Evolutionary conservation across 2,888 invertebrate species (phyloP), one percentile per base, ranked within the genome.

Genomic region (Eucriotettix oculatus): DNA sequence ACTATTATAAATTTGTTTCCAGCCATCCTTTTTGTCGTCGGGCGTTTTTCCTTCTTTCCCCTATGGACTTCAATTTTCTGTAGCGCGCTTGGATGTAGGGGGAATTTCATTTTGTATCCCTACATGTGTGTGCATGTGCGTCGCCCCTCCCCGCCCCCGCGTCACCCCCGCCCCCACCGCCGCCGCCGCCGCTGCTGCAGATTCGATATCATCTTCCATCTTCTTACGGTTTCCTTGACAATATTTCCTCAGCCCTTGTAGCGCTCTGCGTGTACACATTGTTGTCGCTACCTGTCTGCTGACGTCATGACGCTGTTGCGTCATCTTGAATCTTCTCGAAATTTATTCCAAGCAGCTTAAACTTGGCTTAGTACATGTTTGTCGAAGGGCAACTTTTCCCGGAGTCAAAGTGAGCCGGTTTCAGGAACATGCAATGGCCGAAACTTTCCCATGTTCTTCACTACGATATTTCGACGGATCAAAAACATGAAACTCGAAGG

Each of bases 1-100:
- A 61, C 63, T 63, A 63, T 63, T 63, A 63, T 63, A 63, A 63
- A 63, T 63, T 63, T 63, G 63, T 59, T 63, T 61, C 56, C 58
- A 61, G 58, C 61, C 57, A 60, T 63, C 63, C 61, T 61, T 61
- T 61, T 61, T 61, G 61, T 61, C 61, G 61, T 61, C 59, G 56
- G 58, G 59, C 60, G 60, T 58, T 60, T 54, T 60, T 57, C 16
- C 53, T 11, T 61, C 60, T 55, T 57, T 42, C 61, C 61, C 63
- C 63, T 55, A 61, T 61, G 63, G 61, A 61, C 61, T 63, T 60
- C 63, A 63, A 63, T 63, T 61, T 63, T 63, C 63, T 60, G 57
- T 61, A 60, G 61, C 60, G 60, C 42, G 56, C 55, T 57, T 14
- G 60, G 55, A 58, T 56, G 62, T 58, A 57, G 59, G 61, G 61